These are phyloP conservation scores for Ophiodon elongatus DNA, from an alignment of 2,113 vertebrate genomes.

Conservation along the genomic window DNA sequence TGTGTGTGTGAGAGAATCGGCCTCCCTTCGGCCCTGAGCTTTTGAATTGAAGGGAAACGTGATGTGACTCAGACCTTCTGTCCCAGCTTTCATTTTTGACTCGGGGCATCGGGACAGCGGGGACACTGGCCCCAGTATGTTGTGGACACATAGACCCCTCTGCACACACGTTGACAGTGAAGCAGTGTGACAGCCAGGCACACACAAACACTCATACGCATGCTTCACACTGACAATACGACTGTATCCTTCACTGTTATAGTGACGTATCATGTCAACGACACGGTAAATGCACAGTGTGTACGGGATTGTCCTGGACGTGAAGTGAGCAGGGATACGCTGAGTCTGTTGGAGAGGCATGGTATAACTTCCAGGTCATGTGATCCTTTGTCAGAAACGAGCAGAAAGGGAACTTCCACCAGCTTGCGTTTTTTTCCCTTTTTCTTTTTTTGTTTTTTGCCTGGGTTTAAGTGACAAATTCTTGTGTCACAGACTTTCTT, in stretches of 20 bases:
- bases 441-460: no score
- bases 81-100: conserved; percentile 37
- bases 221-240: not conserved
- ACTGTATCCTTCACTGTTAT: not conserved
- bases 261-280: not conserved
- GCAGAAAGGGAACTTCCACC: conserved; percentile 4
- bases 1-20: not conserved
- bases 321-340: not conserved
- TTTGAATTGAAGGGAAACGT: conserved; percentile 15
- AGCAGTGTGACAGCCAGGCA: conserved; percentile 14
- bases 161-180: conserved; percentile 35
- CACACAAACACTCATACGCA: not conserved
- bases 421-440: not conserved
- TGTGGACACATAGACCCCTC: not conserved
- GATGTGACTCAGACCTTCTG: conserved; percentile 75
- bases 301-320: conserved; percentile 1
- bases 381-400: conserved; percentile 59
- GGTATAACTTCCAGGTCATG: conserved; percentile 74
- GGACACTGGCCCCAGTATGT: not conserved
- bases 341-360: conserved; percentile 15
- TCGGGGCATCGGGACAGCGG: conserved; percentile 33
- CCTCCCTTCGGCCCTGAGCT: conserved; percentile 2
- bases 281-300: not conserved
- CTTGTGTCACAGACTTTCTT: not conserved
- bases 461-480: not conserved